Evolutionary conservation across 2,888 invertebrate species (phyloP), one percentile per base, ranked within the genome.

Genomic region (Rhimphoctona megacephalus): DNA sequence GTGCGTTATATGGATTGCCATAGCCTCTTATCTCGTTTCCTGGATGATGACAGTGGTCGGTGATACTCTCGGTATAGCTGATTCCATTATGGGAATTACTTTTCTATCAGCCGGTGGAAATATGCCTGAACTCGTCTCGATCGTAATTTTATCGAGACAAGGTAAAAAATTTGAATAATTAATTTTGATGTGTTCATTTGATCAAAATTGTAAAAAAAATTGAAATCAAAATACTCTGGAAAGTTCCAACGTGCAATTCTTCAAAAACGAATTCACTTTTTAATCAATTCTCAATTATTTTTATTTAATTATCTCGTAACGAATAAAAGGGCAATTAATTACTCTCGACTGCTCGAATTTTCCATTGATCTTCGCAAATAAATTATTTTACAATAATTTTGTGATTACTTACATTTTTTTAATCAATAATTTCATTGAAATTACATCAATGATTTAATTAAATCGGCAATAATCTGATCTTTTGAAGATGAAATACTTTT

Each of bases 21-120:
- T 95, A 1, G 97, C 98, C 88, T 98, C 98, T 0, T 99, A 98
- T 92, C 91, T 98, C 79, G 97, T 98, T 39, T 97, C 98, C 0
- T 99, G 99, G 99, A 98, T 98, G 97, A 97, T 98, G 93, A 96
- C 98, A 46, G 95, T 97, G 5, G 96, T 98, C 88, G 98, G 98
- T 43, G 96, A 96, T 87, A 97, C 98, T 0, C 96, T 98, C 64
- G 95, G 95, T 6, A 97, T 99, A 73, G 97, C 98, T 0, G 98
- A 98, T 90, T 97, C 98, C 14, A 97, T 99, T 0, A 97, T 98
- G 97, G 99, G 98, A 2, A 96, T 99, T 91, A 98, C 98, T 0
- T 97, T 99, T 91, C 95, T 98, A 86, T 98, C 98, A 0, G 98
- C 98, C 25, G 99, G 98, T 4, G 98, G 98, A 1, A 98, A 98